A percentile compares a stretch with the other conserved stretches of the same genome.
Evolutionary conservation across 2,797 vertebrate genomes (phyloP).

Genomic region (Xenentodon cancila): DNA sequence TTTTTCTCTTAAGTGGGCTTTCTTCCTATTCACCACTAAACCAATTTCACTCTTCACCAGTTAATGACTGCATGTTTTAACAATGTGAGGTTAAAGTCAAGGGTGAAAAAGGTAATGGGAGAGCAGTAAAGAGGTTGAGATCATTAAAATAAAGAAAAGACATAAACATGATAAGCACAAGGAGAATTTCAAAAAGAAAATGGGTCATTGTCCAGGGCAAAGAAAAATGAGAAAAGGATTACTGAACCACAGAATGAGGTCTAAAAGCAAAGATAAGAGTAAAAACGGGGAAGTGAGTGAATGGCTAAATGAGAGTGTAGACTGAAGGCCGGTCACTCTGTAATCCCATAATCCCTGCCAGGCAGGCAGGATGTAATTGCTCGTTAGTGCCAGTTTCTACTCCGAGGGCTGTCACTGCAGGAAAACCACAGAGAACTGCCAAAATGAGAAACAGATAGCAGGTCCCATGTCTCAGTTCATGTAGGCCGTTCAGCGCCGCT

Average conservation of each 20-base stretch:
- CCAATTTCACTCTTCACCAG: conserved; percentile 53
- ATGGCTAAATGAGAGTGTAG: conserved; percentile 49
- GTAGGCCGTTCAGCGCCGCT: conserved; percentile 39
- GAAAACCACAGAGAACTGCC: conserved; percentile 68
- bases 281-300: conserved; percentile 43
- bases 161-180: conserved; percentile 25
- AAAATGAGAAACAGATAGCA: conserved; percentile 81
- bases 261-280: conserved; percentile 50
- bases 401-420: conserved; percentile 73
- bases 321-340: conserved; percentile 54
- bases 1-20: conserved; percentile 23
- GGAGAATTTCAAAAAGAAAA: conserved; percentile 45
- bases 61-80: conserved; percentile 28
- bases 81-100: conserved; percentile 28
- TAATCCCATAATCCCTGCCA: conserved; percentile 84
- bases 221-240: conserved; percentile 45
- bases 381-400: conserved; percentile 83
- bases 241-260: conserved; percentile 43
- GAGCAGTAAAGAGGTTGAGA: conserved; percentile 25
- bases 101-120: conserved; percentile 9
- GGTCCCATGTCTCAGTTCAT: conserved; percentile 63
- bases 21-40: conserved; percentile 9
- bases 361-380: conserved; percentile 80
- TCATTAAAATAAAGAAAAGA: conserved; percentile 18
- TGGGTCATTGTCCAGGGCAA: conserved; percentile 24